Percentiles rank a stretch among this genome's conserved stretches.
Conservation (phyloP, 2,113 vertebrate species). For the Erpornis zantholeuca region DNA sequence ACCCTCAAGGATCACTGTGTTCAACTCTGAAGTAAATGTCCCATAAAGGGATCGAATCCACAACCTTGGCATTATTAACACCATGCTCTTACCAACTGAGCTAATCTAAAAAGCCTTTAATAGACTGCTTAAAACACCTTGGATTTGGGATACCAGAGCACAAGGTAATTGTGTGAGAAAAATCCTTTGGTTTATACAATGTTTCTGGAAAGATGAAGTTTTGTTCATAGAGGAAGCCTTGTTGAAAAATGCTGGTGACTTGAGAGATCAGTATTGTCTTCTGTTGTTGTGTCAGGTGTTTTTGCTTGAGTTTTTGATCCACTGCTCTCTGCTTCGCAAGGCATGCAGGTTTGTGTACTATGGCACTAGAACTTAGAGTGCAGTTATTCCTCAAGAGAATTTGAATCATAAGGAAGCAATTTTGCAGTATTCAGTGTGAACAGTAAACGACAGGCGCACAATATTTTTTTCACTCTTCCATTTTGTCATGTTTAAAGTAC, state of each 20-base stretch:
- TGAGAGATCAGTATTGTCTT: not conserved
- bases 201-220: not conserved
- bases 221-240: not conserved
- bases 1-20: not conserved
- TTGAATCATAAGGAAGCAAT: not conserved
- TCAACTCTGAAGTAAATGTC: not conserved
- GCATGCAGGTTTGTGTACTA: not conserved
- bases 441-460: not conserved
- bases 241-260: not conserved
- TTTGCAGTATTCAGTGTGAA: not conserved
- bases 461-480: not conserved
- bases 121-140: not conserved
- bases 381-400: not conserved
- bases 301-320: not conserved
- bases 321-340: not conserved
- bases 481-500: not conserved
- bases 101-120: not conserved
- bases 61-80: not conserved
- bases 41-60: rapidly evolving
- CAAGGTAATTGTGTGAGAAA: not conserved
- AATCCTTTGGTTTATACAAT: not conserved
- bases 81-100: not conserved
- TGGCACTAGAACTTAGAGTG: not conserved
- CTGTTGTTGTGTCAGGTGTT: not conserved
- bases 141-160: not conserved